Percentiles rank a stretch among this genome's conserved stretches.
phyloP scores from a whole-genome alignment of 1,140 invertebrate genomes.

The Polypedilum pembai region DNA sequence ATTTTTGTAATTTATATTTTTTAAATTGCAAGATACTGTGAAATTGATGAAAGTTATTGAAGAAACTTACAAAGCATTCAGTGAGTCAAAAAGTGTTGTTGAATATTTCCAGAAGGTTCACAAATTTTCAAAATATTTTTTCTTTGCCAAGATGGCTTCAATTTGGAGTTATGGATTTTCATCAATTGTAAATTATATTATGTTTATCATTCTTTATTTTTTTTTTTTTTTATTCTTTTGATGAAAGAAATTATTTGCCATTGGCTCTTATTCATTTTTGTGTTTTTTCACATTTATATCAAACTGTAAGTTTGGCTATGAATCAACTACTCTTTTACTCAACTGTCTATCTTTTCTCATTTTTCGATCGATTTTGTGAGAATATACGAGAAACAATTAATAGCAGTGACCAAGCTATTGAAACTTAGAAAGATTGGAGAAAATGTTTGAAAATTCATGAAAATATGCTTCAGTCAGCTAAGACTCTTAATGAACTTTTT shows the following conservation, averaged over 20 bases:
- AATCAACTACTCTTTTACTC: neutral
- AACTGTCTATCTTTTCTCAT: neutral
- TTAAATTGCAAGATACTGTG: too few species aligned
- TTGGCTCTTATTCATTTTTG: neutral
- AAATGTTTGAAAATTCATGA: neutral
- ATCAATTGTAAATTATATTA: too few species aligned
- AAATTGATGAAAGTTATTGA: too few species aligned
- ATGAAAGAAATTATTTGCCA: neutral
- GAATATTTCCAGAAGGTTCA: too few species aligned
- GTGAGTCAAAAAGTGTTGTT: too few species aligned
- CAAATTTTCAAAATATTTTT: too few species aligned
- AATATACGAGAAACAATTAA: neutral
- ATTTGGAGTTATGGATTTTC: too few species aligned
- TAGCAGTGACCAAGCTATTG: neutral
- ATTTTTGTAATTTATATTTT: too few species aligned
- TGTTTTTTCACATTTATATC: neutral
- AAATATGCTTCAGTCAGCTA: too few species aligned
- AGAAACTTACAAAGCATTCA: too few species aligned
- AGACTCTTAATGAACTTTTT: too few species aligned
- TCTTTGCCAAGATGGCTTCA: too few species aligned
- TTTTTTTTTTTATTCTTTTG: neutral
- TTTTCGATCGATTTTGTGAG: neutral
- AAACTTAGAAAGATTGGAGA: neutral
- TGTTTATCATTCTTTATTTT: neutral
- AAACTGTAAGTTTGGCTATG: neutral